Base-by-base conservation (phyloP, 2,113 vertebrate species). In the Lipophrys pholis region DNA sequence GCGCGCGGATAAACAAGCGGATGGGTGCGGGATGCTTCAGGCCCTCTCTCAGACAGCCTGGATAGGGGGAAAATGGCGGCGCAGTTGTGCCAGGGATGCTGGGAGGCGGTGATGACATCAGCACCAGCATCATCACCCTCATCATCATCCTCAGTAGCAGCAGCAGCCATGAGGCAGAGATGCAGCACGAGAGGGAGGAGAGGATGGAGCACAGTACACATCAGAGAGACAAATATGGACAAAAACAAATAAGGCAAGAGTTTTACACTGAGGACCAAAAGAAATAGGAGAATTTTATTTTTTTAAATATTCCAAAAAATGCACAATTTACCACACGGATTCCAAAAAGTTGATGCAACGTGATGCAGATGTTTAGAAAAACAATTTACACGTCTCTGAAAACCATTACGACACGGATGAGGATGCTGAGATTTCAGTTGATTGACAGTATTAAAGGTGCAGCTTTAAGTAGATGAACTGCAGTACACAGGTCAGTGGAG, bases 41-140 rank as follows among this genome's bases (percentile, higher is more conserved):
- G 49, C 41, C 42, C 52, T 73, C 62, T 41, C 62, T 68, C 71
- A 45, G 46, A 83, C 76, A 14, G 69, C 64, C 59, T 59, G 78
- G 40, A 40, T 6, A 21, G 1, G 56, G 51, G 84, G 89, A 80
- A 93, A 94, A 93, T 93, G 91, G 90, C 89, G 85, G 81, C 50
- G 84, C 61, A 83, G 88, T 76, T 86, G 78, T 78, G 75, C 43
- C 82, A 75, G 76, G 86, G 87, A 89, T 87, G 90, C 87, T 89
- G 87, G 76, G 84, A 86, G 87, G 80, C 73, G 74, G 75, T 76
- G 89, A 85, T 94, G 92, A 94, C 91, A 89, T 93, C 93, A 94
- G 82, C 90, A 86, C 7, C 80, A 86, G 80, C 92, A 91, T 91
- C 92, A 93, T 78, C 89, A 30, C 21, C 21, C 21, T 50, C 80